Evolutionary conservation across 2,797 vertebrate genomes (phyloP).

Genomic region (Buphagus erythrorhynchus): DNA sequence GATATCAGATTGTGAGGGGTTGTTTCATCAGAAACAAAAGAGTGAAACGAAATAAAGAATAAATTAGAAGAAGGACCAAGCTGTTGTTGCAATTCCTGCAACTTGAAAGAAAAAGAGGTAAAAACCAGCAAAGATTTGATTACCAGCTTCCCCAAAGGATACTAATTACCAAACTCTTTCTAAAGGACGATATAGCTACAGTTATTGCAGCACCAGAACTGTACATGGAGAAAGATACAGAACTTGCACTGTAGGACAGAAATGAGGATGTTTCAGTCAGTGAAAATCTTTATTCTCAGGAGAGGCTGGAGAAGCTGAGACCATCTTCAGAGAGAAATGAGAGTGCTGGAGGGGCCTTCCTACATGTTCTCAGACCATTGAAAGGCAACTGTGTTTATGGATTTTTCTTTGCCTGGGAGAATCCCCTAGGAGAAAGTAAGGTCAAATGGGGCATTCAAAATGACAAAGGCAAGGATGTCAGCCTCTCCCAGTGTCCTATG

Average conservation of each 20-base stretch:
- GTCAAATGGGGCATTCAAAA: not conserved
- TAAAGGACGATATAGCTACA: not conserved
- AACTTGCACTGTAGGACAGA: not conserved
- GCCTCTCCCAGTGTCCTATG: not conserved
- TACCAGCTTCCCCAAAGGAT: not conserved
- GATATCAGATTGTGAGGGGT: not conserved
- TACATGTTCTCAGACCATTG: not conserved
- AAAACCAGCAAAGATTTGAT: not conserved
- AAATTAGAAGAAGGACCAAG: not conserved
- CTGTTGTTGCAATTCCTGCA: not conserved
- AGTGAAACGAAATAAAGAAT: not conserved
- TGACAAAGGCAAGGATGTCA: not conserved
- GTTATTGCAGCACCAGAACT: not conserved
- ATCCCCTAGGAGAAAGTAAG: not conserved
- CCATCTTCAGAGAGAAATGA: not conserved
- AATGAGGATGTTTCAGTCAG: not conserved
- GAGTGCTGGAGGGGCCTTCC: not conserved
- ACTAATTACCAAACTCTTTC: not conserved
- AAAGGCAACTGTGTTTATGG: not conserved
- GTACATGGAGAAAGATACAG: not conserved
- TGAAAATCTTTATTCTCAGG: not conserved
- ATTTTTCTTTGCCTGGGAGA: not conserved
- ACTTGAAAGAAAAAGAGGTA: not conserved
- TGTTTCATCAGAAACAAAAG: constrained; percentile 23
- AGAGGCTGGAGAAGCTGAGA: not conserved